Percentiles rank a stretch among this genome's conserved stretches.
These are phyloP conservation scores for Myanophis thanlyinensis DNA, from an alignment of 2,113 vertebrate genomes.

Conservation along the genomic window DNA sequence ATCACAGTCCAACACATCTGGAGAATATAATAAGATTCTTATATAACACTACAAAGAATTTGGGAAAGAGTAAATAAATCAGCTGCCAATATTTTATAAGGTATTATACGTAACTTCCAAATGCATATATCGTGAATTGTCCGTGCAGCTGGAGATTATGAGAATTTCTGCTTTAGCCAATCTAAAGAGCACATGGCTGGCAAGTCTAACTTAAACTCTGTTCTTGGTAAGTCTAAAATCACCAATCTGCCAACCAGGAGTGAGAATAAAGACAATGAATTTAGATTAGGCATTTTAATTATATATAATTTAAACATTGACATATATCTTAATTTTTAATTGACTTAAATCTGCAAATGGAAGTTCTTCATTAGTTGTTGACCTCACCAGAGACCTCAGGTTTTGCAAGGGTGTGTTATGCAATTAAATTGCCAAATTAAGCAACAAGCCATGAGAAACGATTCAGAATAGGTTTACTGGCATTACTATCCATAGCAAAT, in stretches of 20 bases:
- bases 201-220: background rate
- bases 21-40: background rate
- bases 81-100: background rate
- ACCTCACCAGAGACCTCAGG: background rate
- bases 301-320: background rate
- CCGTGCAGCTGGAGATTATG: background rate
- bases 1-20: background rate
- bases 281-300: background rate
- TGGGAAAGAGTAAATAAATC: background rate
- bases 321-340: background rate
- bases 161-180: background rate
- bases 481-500: background rate
- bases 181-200: background rate
- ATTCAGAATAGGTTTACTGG: background rate
- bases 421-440: constrained; percentile 12
- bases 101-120: background rate
- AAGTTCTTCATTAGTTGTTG: background rate
- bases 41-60: background rate
- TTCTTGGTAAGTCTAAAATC: background rate
- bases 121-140: background rate
- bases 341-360: background rate
- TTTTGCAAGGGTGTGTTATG: background rate
- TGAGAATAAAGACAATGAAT: background rate
- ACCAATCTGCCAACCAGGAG: background rate
- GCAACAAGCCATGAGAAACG: background rate